Evolutionary conservation across 2,888 invertebrate species (phyloP).

Genomic region (Didymodactylos carnosus): DNA sequence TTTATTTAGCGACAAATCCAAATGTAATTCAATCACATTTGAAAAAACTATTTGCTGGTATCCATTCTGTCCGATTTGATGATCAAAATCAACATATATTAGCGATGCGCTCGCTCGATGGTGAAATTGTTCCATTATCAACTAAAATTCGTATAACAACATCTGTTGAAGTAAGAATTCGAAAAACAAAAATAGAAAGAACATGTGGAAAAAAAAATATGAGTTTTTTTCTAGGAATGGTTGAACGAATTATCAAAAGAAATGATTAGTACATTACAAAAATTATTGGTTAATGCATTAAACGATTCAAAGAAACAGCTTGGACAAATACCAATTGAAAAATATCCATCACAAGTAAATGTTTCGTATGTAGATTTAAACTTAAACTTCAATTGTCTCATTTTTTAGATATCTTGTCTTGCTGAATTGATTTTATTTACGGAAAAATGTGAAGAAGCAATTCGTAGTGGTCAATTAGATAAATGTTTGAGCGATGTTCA

Average conservation of each 20-base stretch:
- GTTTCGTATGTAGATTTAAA: background rate
- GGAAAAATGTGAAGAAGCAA: conserved; percentile 58
- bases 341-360: conserved; percentile 48
- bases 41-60: conserved; percentile 79
- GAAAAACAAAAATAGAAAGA: background rate
- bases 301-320: conserved; percentile 33
- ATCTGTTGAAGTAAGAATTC: conserved; percentile 49
- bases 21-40: conserved; percentile 75
- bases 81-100: conserved; percentile 41
- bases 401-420: conserved; percentile 51
- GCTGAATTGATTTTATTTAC: conserved; percentile 67
- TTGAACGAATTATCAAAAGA: conserved; percentile 56
- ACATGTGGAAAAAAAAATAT: background rate
- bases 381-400: background rate
- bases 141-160: conserved; percentile 50
- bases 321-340: conserved; percentile 40
- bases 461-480: conserved; percentile 42
- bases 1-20: conserved; percentile 66
- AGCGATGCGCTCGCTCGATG: conserved; percentile 54
- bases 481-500: conserved; percentile 35
- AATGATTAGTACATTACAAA: conserved; percentile 57
- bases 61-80: conserved; percentile 47
- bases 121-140: conserved; percentile 50
- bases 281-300: conserved; percentile 45
- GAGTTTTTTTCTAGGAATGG: conserved; percentile 37